A percentile compares a stretch with the other conserved stretches of the same genome.
Evolutionary conservation across 2,113 vertebrate species (phyloP).

Genomic region (Bos indicus): DNA sequence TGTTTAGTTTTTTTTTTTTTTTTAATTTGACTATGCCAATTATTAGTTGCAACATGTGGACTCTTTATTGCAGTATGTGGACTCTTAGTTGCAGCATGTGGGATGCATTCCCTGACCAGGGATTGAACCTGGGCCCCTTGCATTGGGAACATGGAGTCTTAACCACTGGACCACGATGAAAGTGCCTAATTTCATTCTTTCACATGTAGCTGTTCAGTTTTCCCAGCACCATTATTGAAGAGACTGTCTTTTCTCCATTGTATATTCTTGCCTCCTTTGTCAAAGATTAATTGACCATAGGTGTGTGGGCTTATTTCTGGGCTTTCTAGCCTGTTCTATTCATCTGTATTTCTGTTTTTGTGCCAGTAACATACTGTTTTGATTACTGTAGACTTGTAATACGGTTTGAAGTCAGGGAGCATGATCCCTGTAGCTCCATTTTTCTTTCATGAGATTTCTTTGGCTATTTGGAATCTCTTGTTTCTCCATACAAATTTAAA

Average conservation of each 20-base stretch:
- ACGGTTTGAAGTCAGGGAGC: neutral
- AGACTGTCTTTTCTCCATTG: neutral
- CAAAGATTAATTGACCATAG: neutral
- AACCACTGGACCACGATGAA: neutral
- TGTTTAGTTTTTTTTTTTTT: neutral
- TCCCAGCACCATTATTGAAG: neutral
- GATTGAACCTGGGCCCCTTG: neutral
- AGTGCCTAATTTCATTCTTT: neutral
- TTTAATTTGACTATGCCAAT: neutral
- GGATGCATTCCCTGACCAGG: neutral
- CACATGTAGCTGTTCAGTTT: neutral
- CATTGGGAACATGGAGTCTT: neutral
- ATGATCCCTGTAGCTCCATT: neutral
- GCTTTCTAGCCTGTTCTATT: neutral
- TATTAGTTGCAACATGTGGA: neutral
- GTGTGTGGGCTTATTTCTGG: neutral
- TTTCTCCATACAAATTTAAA: neutral
- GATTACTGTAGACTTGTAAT: neutral
- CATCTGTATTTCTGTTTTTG: neutral
- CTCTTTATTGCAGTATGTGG: neutral
- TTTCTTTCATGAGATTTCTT: neutral
- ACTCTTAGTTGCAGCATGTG: neutral
- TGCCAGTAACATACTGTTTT: neutral
- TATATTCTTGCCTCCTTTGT: neutral
- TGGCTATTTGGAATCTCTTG: neutral